Evolutionary conservation across 64 coral and sea anemone species (phyloP), one percentile per base, ranked within the genome.

Genomic region (Cladopsammia gracilis): DNA sequence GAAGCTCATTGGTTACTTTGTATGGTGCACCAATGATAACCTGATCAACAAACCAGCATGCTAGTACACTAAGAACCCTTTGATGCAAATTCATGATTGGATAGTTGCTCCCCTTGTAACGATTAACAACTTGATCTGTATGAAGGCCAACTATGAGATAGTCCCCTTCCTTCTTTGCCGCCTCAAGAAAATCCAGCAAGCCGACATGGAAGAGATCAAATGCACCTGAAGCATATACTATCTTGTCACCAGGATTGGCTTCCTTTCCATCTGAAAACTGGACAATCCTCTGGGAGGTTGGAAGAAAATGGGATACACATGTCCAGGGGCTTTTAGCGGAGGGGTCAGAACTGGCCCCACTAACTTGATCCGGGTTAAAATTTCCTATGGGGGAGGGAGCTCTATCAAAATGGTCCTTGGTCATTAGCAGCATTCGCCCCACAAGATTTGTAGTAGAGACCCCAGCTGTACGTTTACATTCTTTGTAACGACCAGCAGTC

Each of bases 231-330:
- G 95, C 86, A 58, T 99, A 99, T 18, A 96, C 78, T 66, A 99
- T 85, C 83, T 92, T 99, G 47, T 99, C 98, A 20, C 73, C 72
- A 54, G 98, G 83, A 19, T 89, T 94, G 20, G 98, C 91, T 20
- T 99, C 98, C 79, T 89, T 99, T 4, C 98, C 98, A 86, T 99
- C 98, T 47, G 98, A 99, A 82, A 99, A 99, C 76, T 99, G 98
- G 52, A 99, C 98, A 65, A 99, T 99, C 80, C 92, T 93, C 15
- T 99, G 98, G 15, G 98, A 94, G 19, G 98, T 99, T 10, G 98
- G 98, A 14, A 99, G 78, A 42, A 99, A 99, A 85, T 99, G 98
- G 6, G 98, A 99, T 2, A 99, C 98, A 86, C 91, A 96, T 6
- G 98, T 99, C 94, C 94, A 99, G 11, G 98, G 98, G 78, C 98